These are phyloP conservation scores for Cerastoderma edule DNA, from an alignment of 2,888 invertebrate genomes.

Conservation along the genomic window DNA sequence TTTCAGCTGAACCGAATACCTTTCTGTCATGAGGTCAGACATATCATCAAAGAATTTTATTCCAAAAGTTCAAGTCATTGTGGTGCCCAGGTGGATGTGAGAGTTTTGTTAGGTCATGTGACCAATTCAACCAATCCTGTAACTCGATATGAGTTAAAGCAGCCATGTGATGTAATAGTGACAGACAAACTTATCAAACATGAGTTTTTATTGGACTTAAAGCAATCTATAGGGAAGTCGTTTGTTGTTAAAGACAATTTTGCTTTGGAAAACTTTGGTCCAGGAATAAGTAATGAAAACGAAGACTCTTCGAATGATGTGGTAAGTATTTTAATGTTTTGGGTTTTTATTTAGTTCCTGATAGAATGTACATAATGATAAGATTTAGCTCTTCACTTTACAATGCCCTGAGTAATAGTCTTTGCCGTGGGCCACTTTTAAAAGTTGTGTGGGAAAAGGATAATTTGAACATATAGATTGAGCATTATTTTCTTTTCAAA, in stretches of 20 bases:
- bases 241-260: constrained; percentile 27
- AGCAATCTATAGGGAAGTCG: constrained; percentile 4
- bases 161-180: constrained; percentile 57
- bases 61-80: constrained; percentile 64
- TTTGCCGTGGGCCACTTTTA: no score
- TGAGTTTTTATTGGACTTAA: constrained; percentile 19
- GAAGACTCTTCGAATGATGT: background rate
- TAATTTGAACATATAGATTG: no score
- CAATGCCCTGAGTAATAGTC: no score
- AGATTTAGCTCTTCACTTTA: no score
- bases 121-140: constrained; percentile 45
- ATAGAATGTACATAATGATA: background rate
- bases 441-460: no score
- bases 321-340: background rate
- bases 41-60: constrained; percentile 71
- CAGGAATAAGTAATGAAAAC: background rate
- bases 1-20: constrained; percentile 35
- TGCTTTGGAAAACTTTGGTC: constrained; percentile 18
- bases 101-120: constrained; percentile 72
- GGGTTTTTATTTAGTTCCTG: no score
- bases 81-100: constrained; percentile 65
- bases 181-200: constrained; percentile 45
- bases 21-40: constrained; percentile 64
- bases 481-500: no score
- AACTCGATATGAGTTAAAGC: constrained; percentile 44